Evolutionary conservation across 2,797 vertebrate species (phyloP), one percentile per base, ranked within the genome.

Genomic region (Anguilla pacifica): DNA sequence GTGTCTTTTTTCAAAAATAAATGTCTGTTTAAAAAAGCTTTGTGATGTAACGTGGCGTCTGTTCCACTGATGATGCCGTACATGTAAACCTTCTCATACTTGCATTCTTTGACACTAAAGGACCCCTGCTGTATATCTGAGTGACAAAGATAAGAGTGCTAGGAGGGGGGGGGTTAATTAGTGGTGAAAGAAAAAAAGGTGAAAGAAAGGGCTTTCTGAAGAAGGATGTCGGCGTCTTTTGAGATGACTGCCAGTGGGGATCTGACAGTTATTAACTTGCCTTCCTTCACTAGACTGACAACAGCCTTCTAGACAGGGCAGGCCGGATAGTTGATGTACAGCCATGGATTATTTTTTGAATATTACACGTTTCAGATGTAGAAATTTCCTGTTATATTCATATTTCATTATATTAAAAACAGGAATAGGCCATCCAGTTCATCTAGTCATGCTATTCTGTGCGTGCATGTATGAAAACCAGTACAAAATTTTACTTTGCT

Each of bases 1-100:
- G 19, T 82, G 72, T 77, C 72, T 77, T 43, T 19, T 82, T 82
- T 19, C 39, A 43, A 13, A 82, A 82, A 82, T 82, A 82, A 82
- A 82, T 49, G 77, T 81, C 39, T 81, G 19, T 51, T 51, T 46
- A 46, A 46, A 82, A 82, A 82, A 82, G 43, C 43, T 51, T 49
- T 82, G 74, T 43, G 74, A 46, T 82, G 19, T 49, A 46, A 11
- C 22, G 10, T 51, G 17, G 39, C 51, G 43, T 82, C 31, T 46
- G 19, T n/a, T 82, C 35, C 5, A 7, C 25, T 3, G 10, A 6
- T n/a, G 6, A 49, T n/a, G 43, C 43, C 28, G 25, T n/a, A 49
- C 51, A 70, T 6, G 7, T 70, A 6, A n/a, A 70, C n/a, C 25
- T 7, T 7, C 43, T 22, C n/a, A n/a, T 51, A n/a, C 25, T 2